phyloP scores from a whole-genome alignment of 2,797 vertebrate species.

The Notoglanidium macrostoma region DNA sequence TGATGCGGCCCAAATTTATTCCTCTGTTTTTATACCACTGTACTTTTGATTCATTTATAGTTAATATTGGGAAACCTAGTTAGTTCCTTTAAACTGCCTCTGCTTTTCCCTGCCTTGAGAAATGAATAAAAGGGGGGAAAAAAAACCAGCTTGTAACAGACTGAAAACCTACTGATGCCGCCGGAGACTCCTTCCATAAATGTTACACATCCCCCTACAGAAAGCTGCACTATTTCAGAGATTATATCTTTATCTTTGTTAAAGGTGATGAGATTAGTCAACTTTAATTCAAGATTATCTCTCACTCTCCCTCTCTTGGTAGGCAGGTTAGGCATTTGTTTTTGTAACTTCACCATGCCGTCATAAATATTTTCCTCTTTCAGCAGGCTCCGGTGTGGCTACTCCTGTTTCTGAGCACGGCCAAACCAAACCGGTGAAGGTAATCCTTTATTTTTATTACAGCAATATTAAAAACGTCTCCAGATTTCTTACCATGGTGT shows the following conservation, averaged over 20 bases:
- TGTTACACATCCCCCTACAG: neutral
- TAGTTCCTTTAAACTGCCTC: neutral
- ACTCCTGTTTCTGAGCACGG: conserved; percentile 72
- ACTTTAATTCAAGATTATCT: neutral
- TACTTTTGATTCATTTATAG: neutral
- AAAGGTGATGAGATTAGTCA: neutral
- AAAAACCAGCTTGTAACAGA: no score
- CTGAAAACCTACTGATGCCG: neutral
- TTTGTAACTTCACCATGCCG: neutral
- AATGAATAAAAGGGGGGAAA: neutral
- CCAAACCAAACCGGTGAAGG: conserved; percentile 79
- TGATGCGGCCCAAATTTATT: neutral
- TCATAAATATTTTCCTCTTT: conserved; percentile 10
- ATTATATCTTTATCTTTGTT: neutral
- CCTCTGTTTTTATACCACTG: neutral
- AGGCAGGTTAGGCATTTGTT: neutral
- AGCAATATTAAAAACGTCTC: neutral
- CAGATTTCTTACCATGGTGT: neutral
- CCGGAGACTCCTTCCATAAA: neutral
- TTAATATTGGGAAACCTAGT: neutral
- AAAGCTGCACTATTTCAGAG: neutral
- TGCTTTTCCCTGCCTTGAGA: neutral
- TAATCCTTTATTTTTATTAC: conserved; percentile 57
- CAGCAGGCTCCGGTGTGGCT: conserved; percentile 64
- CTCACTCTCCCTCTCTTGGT: neutral